These are phyloP conservation scores for Leptopilina clavipes DNA, from an alignment of 1,140 invertebrate species.

Conservation along the genomic window DNA sequence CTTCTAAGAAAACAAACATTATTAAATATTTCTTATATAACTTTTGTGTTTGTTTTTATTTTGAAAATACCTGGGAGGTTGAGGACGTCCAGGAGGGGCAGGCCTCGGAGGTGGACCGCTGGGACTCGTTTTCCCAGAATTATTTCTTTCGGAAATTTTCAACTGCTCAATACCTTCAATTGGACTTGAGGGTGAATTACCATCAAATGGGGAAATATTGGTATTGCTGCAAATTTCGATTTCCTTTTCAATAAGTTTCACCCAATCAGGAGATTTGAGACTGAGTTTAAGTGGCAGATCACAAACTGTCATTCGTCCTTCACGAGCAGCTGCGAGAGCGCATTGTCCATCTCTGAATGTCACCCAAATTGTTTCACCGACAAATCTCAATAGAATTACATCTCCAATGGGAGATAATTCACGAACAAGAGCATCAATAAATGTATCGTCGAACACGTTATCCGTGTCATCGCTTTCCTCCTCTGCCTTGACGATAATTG, in stretches of 20 bases:
- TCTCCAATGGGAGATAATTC: conserved; percentile 87
- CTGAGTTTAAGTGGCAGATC: conserved; percentile 82
- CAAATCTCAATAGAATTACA: conserved; percentile 92
- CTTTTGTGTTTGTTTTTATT: too few species aligned
- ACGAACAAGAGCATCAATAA: conserved; percentile 83
- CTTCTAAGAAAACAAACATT: background rate
- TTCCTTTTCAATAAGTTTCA: conserved; percentile 85
- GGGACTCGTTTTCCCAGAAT: conserved; percentile 59
- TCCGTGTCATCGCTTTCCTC: conserved; percentile 70
- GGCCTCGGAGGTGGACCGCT: conserved; percentile 64
- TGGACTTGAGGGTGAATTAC: conserved; percentile 63
- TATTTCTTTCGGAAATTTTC: conserved; percentile 55
- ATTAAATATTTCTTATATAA: background rate
- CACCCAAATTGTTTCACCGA: conserved; percentile 91
- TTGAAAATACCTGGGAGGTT: conserved; percentile 62
- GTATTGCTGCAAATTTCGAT: conserved; percentile 89
- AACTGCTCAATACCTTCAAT: conserved; percentile 70
- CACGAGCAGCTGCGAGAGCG: conserved; percentile 84
- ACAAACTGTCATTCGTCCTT: conserved; percentile 79
- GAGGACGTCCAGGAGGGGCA: conserved; percentile 77
- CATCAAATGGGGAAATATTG: conserved; percentile 83
- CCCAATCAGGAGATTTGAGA: conserved; percentile 91
- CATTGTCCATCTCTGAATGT: conserved; percentile 91
- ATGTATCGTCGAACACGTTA: conserved; percentile 79
- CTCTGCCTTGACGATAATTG: conserved; percentile 83